Base-by-base conservation (phyloP, 2,113 vertebrate species). In the Trematomus loennbergii region DNA sequence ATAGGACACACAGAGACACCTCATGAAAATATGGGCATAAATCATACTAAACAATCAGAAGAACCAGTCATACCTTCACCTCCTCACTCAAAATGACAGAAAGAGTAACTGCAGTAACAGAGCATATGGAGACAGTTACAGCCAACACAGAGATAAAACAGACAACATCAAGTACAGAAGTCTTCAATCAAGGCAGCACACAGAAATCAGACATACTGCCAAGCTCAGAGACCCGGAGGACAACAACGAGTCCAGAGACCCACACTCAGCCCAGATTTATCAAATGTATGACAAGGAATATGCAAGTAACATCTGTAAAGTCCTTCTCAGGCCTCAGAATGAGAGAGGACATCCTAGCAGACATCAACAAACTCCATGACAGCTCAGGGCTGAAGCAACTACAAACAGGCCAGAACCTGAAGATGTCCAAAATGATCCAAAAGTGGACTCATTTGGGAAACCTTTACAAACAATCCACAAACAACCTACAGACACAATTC, bases 321-420 rank as follows among this genome's bases (percentile, higher is more conserved):
- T 0, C n/a, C 0, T n/a, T 64, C 43, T 22, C 22, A 0, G 78
- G 78, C 57, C 84, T 88, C 58, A 74, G 87, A 66, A 92, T 84
- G 82, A 91, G 78, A 72, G 75, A 82, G 12, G 62, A 79, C 54
- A 0, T 68, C 49, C 61, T 12, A 1, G 49, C 43, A 54, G 45
- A 53, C n/a, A 12, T 2, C 3, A 46, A 1, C 13, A 60, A n/a
- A 9, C 33, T 68, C 10, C 20, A 5, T 0, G 36, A 43, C 20
- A 78, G 7, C 12, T 0, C 12, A 12, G 40, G 17, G 17, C 22
- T 0, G 53, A 53, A 43, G 54, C 6, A 2, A 11, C 4, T 16
- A 25, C 20, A 2, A 62, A 36, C 18, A 46, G 72, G 53, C 33
- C 48, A 0, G 40, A 13, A 60, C 36, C 36, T n/a, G 25, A 62